Base-by-base conservation (phyloP, 1,140 invertebrate genomes). In the Macrocentrus cingulum region DNA sequence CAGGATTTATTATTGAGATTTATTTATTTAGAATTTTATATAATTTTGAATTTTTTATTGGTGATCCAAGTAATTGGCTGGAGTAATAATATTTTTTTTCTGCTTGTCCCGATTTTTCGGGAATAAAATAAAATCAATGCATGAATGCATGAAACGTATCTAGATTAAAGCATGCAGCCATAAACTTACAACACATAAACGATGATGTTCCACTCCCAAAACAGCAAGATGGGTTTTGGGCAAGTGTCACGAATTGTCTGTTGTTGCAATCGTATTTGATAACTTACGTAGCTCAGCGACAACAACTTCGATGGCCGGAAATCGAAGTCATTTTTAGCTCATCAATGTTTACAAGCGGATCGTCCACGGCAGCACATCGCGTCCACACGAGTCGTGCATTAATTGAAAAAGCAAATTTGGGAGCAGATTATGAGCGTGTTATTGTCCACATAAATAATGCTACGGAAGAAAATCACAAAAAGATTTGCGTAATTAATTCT, bases 391-490 rank as follows among this genome's bases (percentile, higher is more conserved):
- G 25, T 29, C 9, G 4, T 4, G 4, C 4, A 4, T 5, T 29
- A 18, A 44, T 18, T 44, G 8, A 44, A 44, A 44, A 44, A 2
- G 8, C 20, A 2, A 9, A 44, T 16, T 7, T 44, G 20, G 41
- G 20, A 18, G 41, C 15, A 44, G 19, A 18, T 15, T 9, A 44
- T 7, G 41, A 44, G 16, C 19, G 19, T 16, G 15, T 44, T 44
- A 44, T 44, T 44, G 4, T 44, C 20, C 41, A 44, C 20, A 44
- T 44, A 9, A 18, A 44, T 44, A n/a, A 44, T 18, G 41, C 41
- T 44, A 9, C 15, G 9, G 20, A 7, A 18, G 13, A 44, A 16
- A 7, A 18, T 18, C 41, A 44, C 20, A 44, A 15, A 9, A 19
- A 18, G 15, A 44, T 44, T 19, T 9, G 19, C 15, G 41, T 44